phyloP scores from a whole-genome alignment of 2,888 invertebrate species.

The Agonum fuliginosum region DNA sequence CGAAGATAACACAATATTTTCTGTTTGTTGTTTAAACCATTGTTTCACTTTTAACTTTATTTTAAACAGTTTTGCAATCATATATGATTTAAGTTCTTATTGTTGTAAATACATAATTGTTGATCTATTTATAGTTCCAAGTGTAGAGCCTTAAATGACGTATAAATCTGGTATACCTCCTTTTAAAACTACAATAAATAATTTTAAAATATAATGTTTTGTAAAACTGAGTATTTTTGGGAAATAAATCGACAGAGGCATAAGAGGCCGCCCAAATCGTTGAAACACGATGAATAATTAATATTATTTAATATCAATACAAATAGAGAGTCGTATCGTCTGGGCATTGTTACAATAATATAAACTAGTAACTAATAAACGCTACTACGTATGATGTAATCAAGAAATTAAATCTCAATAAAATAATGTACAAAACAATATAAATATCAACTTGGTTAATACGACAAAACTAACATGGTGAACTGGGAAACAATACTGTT shows the following conservation, averaged over 20 bases:
- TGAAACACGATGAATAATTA: conserved; percentile 40
- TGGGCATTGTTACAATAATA: conserved; percentile 41
- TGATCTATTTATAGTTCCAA: no score
- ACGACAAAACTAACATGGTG: conserved; percentile 59
- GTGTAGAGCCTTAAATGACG: not conserved
- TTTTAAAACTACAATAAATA: not conserved
- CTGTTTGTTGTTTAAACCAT: no score
- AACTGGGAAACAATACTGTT: conserved; percentile 56
- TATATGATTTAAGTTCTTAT: no score
- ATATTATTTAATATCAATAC: conserved; percentile 37
- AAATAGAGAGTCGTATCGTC: conserved; percentile 26
- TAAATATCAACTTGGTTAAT: conserved; percentile 59
- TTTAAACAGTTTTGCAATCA: no score
- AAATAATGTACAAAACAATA: conserved; percentile 59
- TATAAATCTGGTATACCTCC: not conserved
- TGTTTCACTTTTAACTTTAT: no score
- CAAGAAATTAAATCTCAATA: conserved; percentile 10
- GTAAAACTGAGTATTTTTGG: not conserved
- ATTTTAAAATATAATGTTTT: conserved; percentile 12
- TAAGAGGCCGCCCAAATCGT: conserved; percentile 48
- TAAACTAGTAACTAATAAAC: conserved; percentile 46
- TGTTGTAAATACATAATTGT: no score
- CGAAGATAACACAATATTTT: no score
- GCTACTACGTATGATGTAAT: conserved; percentile 41
- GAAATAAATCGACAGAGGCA: conserved; percentile 7